Evolutionary conservation across 2,797 vertebrate species (phyloP).

Genomic region (Epinephelus awoara): DNA sequence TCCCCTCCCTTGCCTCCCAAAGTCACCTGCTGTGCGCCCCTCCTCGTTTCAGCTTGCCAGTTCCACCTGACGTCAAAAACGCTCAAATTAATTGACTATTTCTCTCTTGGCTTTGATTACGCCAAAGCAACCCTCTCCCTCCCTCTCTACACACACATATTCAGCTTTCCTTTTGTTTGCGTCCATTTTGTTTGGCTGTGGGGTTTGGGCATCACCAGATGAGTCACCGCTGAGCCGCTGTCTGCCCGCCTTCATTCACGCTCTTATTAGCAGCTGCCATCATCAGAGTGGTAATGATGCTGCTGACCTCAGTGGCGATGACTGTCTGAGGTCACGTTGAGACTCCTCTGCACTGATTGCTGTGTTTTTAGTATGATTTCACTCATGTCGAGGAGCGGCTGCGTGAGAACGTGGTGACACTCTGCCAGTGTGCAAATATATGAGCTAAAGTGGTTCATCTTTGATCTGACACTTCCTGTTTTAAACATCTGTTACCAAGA

Average conservation of each 20-base stretch:
- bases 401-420: conserved; percentile 21
- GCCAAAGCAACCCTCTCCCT: conserved; percentile 3
- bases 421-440: background rate
- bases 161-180: conserved; percentile 6
- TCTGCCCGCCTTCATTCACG: conserved; percentile 46
- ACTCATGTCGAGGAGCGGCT: background rate
- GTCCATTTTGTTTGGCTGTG: conserved; percentile 40
- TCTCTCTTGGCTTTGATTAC: conserved; percentile 18
- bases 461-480: background rate
- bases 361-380: conserved; percentile 44
- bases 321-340: conserved; percentile 58
- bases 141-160: background rate
- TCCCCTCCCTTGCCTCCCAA: background rate
- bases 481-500: conserved; percentile 11
- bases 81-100: conserved; percentile 36
- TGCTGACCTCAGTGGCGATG: conserved; percentile 60
- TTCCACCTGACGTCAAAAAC: conserved; percentile 51
- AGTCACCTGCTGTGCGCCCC: conserved; percentile 34
- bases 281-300: conserved; percentile 52
- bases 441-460: conserved; percentile 5
- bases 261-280: conserved; percentile 73
- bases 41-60: conserved; percentile 13
- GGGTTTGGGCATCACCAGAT: conserved; percentile 48
- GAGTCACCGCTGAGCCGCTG: conserved; percentile 62
- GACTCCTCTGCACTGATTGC: conserved; percentile 35